Base-by-base conservation (phyloP, 2,113 vertebrate species). In the Gopherus flavomarginatus region DNA sequence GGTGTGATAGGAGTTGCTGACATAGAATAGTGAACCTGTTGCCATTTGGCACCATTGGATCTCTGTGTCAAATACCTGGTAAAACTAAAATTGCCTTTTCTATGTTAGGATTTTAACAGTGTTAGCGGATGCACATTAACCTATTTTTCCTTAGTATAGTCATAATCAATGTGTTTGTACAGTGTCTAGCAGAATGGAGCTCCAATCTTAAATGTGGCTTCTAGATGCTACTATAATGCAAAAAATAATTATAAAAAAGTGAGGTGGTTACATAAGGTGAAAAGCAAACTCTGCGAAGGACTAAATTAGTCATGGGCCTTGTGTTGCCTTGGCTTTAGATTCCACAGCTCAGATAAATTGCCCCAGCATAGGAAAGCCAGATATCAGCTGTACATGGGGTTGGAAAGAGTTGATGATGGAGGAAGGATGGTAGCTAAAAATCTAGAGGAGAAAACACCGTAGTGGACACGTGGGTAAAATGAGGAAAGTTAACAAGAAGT, bases 291-390 rank as follows among this genome's bases (percentile, higher is more conserved):
- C 72, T n/a, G 57, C 78, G 75, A 53, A 83, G 77, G 12, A 26
- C 38, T 77, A 27, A 11, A 44, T 72, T 93, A 94, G 85, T 38
- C 93, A 62, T 87, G 90, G 89, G 56, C 96, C 89, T 90, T 83
- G n/a, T 91, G 91, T 92, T 86, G 85, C 94, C 93, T 83, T 62
- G 42, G 75, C 85, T 95, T 93, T 97, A 65, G 86, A 91, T 97
- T 97, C 96, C 92, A 95, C 90, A 97, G 96, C 62, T 83, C 94
- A 85, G 90, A 90, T 95, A 88, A 81, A 94, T 90, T 93, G 75
- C 82, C 86, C 88, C 95, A 57, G 72, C 85, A 88, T 91, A 91
- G 92, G 93, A 96, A 94, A 96, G 50, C 89, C 95, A 96, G 93
- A 96, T 96, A 93, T 87, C 91, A 79, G 65, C 85, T 95, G 65